Evolutionary conservation across 2,113 vertebrate species (phyloP), one percentile per base, ranked within the genome.

Genomic region (Ailurus styani): DNA sequence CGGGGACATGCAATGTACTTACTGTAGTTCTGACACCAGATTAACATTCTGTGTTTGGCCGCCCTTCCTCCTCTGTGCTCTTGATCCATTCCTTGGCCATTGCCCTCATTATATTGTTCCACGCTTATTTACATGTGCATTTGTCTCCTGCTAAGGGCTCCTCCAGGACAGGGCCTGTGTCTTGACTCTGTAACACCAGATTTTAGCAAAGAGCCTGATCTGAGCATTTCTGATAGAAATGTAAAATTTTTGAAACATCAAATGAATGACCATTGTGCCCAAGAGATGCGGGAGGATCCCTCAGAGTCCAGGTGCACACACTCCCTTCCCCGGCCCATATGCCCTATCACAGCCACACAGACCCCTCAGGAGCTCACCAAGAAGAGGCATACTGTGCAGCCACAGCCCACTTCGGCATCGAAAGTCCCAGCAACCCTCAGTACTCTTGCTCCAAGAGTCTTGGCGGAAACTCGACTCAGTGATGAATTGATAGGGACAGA

Each of bases 1-100:
- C 14, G 18, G 40, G 40, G 55, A 55, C 3, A 0, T 12, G 11
- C 15, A 1, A 25, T 0, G 5, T 21, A 20, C 15, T 20, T 47
- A 14, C 29, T 20, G 42, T 47, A 31, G 25, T 34, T 50, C 37
- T 34, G 42, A 66, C 34, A 20, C 84, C 21, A 37, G 20, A 1
- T 3, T 0, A 11, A 11, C 40, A 6, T 45, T 37, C 29, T 86
- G 42, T 18, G 7, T 11, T 9, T 31, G 5, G 11, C 40, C 42
- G 73, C 5, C 73, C 84, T 55, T 54, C 34, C 47, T 54, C 79
- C 40, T 64, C 12, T 68, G 29, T 14, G 47, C 29, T 64, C 40
- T 77, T 5, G 9, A 11, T 3, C 25, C 18, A 3, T 25, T 13
- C 5, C 52, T 72, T 40, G 27, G 60, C 34, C 3, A 3, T 5